These are phyloP conservation scores for Aphodius sticticus DNA, from an alignment of 2,888 invertebrate genomes.

Conservation along the genomic window DNA sequence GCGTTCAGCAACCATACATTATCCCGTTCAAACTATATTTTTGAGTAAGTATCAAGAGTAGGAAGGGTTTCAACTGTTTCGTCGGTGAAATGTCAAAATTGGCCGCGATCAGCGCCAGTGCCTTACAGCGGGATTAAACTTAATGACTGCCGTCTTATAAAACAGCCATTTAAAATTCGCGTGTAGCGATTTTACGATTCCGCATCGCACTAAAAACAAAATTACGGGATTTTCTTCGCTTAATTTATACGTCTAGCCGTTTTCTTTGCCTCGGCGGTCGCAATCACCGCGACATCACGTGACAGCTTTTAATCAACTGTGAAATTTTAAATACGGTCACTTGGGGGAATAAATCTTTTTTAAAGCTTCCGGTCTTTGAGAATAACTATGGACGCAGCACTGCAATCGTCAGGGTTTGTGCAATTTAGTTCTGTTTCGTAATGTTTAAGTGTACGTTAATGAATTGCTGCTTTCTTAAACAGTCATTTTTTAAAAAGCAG, in stretches of 20 bases:
- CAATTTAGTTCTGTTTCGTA: background rate
- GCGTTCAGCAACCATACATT: constrained; percentile 27
- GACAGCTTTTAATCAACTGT: constrained; percentile 4
- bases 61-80: constrained; percentile 41
- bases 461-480: background rate
- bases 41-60: background rate
- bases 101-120: background rate
- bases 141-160: constrained; percentile 27
- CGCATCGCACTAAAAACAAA: constrained; percentile 29
- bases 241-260: background rate
- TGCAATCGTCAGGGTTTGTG: background rate
- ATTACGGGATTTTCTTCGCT: constrained; percentile 4
- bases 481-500: too few relatives aligned
- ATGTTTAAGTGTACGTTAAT: background rate
- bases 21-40: too few relatives aligned
- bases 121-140: constrained; percentile 32
- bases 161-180: constrained; percentile 38
- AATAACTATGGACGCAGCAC: background rate
- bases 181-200: constrained; percentile 38
- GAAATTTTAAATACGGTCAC: constrained; percentile 4
- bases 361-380: background rate
- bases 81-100: background rate
- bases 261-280: background rate
- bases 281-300: constrained; percentile 4
- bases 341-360: background rate